phyloP scores from a whole-genome alignment of 2,113 vertebrate species.

The Ornithorhynchus anatinus region DNA sequence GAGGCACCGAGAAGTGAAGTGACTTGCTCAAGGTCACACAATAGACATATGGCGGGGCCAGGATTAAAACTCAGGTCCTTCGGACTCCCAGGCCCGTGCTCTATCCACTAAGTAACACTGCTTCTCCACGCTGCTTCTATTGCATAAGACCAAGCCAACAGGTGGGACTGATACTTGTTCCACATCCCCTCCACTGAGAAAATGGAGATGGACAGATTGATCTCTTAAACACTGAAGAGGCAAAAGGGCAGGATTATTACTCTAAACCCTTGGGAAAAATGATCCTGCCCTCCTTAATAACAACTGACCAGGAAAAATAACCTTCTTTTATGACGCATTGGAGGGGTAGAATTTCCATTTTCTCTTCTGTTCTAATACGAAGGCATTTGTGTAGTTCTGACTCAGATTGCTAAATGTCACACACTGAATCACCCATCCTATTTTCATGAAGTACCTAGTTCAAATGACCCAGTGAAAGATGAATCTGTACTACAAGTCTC shows the following conservation, averaged over 20 bases:
- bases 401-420: constrained; percentile 50
- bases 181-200: too few species aligned
- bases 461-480: constrained; percentile 25
- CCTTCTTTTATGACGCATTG: constrained; percentile 41
- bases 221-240: background rate
- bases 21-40: too few species aligned
- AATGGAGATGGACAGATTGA: too few species aligned
- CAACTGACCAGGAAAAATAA: constrained; percentile 10
- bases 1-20: too few species aligned
- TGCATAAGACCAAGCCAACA: too few species aligned
- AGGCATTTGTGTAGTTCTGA: constrained; percentile 41
- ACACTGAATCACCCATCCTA: constrained; percentile 42
- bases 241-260: background rate
- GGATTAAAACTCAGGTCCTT: too few species aligned
- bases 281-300: constrained; percentile 35
- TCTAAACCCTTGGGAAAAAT: constrained; percentile 18
- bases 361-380: constrained; percentile 18
- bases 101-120: too few species aligned
- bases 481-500: constrained; percentile 35
- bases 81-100: too few species aligned
- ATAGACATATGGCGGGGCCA: too few species aligned
- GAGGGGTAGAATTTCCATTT: constrained; percentile 39
- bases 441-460: constrained; percentile 33
- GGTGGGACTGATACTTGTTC: too few species aligned
- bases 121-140: too few species aligned